Base-by-base conservation (phyloP, 2,888 invertebrate genomes). In the Scotopteryx bipunctaria region DNA sequence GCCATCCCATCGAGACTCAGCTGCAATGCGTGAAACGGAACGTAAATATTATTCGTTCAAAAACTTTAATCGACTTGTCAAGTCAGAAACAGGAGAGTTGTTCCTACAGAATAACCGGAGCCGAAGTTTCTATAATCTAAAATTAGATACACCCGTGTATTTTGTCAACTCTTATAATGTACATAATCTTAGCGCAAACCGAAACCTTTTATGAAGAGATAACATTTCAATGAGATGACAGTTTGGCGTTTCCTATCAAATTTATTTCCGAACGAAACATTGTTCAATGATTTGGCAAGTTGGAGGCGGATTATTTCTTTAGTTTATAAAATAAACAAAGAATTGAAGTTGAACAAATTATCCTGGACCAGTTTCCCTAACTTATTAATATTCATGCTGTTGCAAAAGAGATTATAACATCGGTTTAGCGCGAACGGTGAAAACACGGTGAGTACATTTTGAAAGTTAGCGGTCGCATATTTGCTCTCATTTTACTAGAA, bases 211-310 rank as follows among this genome's bases (percentile, higher is more conserved):
- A n/a, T n/a, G n/a, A n/a, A n/a, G n/a, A n/a, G n/a, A n/a, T n/a
- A n/a, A n/a, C n/a, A n/a, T n/a, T n/a, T n/a, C n/a, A n/a, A n/a
- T n/a, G n/a, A n/a, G n/a, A n/a, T n/a, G n/a, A n/a, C n/a, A n/a
- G 5, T 32, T 33, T 16, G 2, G 14, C 23, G 23, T 23, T 3
- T 23, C 6, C 8, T n/a, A 21, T 21, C 2, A 21, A 1, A 4
- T 37, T n/a, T 21, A 43, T 41, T 51, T 45, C 36, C 9, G 45
- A 46, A 46, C 52, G 41, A 37, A 46, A 40, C 15, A 15, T 14
- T 8, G 9, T 8, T 25, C 41, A 47, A 45, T 54, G 82, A 82
- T 81, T 81, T 81, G 80, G 82, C 82, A 82, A 73, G 64, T 40
- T 53, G 32, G 47, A 46, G 57, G 66, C 67, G n/a, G 15, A 5